These are phyloP conservation scores for Irena cyanogastra DNA, from an alignment of 2,113 vertebrate genomes.

Conservation along the genomic window DNA sequence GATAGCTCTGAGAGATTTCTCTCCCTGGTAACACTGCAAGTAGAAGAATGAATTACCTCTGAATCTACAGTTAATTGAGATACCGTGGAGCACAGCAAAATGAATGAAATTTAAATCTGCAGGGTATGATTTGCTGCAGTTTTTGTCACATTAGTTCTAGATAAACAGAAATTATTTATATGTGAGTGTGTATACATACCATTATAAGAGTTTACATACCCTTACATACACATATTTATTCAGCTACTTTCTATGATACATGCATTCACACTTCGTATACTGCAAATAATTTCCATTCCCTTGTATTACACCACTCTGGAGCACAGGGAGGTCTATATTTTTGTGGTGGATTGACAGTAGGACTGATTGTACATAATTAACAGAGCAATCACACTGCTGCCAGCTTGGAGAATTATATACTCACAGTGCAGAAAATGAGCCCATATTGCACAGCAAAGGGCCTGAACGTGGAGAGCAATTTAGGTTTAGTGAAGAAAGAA, in stretches of 20 bases:
- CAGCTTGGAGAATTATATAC: background rate
- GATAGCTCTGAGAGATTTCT: background rate
- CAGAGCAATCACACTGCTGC: background rate
- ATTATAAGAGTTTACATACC: background rate
- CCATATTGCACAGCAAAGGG: background rate
- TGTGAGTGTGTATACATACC: background rate
- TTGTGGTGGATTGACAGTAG: background rate
- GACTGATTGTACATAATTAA: conserved; percentile 5
- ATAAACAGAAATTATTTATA: background rate
- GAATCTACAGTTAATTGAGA: background rate
- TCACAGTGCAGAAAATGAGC: background rate
- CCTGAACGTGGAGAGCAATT: background rate
- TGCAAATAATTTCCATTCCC: background rate
- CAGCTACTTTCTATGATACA: background rate
- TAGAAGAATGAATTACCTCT: background rate
- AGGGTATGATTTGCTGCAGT: background rate
- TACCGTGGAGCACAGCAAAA: background rate
- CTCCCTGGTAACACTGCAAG: background rate
- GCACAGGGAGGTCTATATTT: background rate
- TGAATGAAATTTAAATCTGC: background rate
- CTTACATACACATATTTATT: background rate
- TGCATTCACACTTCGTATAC: background rate
- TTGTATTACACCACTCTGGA: background rate
- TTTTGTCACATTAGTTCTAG: background rate
- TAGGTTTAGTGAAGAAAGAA: background rate